Evolutionary conservation across 2,113 vertebrate genomes (phyloP).

Genomic region (Neolamprologus cancellatus): DNA sequence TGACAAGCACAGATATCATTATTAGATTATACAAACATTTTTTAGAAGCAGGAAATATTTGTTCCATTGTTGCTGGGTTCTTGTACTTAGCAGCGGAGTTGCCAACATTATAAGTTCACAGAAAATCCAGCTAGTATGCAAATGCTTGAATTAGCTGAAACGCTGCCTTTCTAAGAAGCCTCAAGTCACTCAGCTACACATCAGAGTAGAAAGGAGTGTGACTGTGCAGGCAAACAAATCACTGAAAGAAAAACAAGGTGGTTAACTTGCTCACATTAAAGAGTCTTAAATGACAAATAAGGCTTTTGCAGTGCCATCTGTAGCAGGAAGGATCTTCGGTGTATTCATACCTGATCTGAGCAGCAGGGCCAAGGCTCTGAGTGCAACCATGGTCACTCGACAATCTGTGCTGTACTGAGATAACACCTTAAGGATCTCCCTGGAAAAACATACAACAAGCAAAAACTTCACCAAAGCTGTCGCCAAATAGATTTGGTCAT

Average conservation of each 20-base stretch:
- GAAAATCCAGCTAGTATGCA: neutral
- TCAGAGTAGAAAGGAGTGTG: neutral
- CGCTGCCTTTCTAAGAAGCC: neutral
- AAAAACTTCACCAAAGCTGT: neutral
- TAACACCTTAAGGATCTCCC: constrained; percentile 85
- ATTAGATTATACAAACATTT: neutral
- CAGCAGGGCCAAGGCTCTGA: constrained; percentile 81
- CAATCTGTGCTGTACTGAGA: constrained; percentile 69
- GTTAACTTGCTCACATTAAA: neutral
- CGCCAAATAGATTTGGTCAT: neutral
- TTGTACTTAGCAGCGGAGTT: neutral
- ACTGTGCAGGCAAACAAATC: neutral
- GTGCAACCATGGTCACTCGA: constrained; percentile 70
- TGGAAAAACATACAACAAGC: constrained; percentile 50
- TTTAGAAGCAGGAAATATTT: neutral
- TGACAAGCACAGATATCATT: neutral
- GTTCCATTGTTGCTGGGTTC: neutral
- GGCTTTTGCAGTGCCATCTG: neutral
- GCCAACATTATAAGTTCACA: neutral
- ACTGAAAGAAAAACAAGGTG: neutral
- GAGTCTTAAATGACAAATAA: neutral
- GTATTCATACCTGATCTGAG: constrained; percentile 81
- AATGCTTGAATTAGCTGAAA: neutral
- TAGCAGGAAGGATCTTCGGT: neutral
- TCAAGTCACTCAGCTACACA: neutral